Conservation (phyloP, 2,797 vertebrate species). For the Sphaeramia orbicularis region DNA sequence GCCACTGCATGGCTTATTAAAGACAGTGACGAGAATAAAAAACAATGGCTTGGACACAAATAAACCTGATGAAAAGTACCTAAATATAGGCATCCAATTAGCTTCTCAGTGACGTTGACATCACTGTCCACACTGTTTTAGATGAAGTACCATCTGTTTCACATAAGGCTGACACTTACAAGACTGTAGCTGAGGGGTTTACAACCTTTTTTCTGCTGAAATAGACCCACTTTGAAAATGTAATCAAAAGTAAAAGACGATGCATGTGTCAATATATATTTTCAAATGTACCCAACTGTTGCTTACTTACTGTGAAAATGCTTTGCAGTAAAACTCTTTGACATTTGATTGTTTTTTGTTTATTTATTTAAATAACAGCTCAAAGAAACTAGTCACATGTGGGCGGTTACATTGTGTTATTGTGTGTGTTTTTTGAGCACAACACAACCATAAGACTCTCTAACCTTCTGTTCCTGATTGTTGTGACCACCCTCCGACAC, state of each 20-base stretch:
- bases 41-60: too few relatives aligned
- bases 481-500: conserved; percentile 52
- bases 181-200: too few relatives aligned
- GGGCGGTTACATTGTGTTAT: background rate
- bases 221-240: background rate
- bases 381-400: background rate
- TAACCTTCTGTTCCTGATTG: conserved; percentile 26
- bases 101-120: too few relatives aligned
- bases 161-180: too few relatives aligned
- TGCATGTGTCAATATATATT: background rate
- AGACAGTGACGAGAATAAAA: too few relatives aligned
- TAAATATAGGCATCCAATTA: too few relatives aligned
- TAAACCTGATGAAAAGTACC: too few relatives aligned
- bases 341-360: background rate
- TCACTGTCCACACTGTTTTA: too few relatives aligned
- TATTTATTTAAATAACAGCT: background rate
- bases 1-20: too few relatives aligned
- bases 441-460: background rate
- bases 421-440: background rate
- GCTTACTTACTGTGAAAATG: background rate
- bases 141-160: too few relatives aligned
- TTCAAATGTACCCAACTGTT: background rate
- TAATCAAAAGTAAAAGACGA: background rate
- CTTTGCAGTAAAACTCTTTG: background rate
- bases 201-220: background rate